A percentile compares a stretch with the other conserved stretches of the same genome.
phyloP scores from a whole-genome alignment of 2,797 vertebrate species.

The Mormyrops attenuatus region DNA sequence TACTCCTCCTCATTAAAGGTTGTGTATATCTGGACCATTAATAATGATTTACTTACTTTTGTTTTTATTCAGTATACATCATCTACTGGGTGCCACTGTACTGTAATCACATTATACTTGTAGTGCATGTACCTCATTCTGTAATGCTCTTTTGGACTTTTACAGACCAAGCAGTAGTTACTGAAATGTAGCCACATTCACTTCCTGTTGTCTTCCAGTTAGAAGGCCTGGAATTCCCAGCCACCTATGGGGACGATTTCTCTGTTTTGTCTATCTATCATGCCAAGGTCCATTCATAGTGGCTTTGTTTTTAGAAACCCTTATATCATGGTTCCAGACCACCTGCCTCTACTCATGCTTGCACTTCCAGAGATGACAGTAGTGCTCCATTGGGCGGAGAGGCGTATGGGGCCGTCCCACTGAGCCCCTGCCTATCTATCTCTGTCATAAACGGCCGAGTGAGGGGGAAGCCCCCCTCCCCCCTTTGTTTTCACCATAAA shows the following conservation, averaged over 20 bases:
- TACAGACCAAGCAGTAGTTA: background rate
- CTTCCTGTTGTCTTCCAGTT: background rate
- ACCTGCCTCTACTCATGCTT: background rate
- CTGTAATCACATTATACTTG: background rate
- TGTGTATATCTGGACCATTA: background rate
- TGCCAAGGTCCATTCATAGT: background rate
- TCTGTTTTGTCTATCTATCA: conserved; percentile 11
- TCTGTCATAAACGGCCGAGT: background rate
- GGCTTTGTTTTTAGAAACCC: conserved; percentile 5
- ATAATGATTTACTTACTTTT: background rate
- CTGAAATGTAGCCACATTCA: background rate
- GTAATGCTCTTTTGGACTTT: background rate
- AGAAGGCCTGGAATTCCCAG: background rate
- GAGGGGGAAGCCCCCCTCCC: background rate
- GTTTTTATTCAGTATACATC: background rate
- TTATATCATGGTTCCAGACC: conserved; percentile 7
- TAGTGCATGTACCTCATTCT: background rate
- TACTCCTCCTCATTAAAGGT: background rate
- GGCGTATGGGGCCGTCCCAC: background rate
- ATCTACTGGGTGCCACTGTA: background rate
- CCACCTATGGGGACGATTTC: background rate
- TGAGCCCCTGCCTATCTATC: conserved; percentile 1
- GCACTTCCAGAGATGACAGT: background rate
- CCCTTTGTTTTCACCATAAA: background rate
- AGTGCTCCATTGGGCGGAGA: background rate